Conservation (phyloP, 2,113 vertebrate genomes). For the Galbula dea region DNA sequence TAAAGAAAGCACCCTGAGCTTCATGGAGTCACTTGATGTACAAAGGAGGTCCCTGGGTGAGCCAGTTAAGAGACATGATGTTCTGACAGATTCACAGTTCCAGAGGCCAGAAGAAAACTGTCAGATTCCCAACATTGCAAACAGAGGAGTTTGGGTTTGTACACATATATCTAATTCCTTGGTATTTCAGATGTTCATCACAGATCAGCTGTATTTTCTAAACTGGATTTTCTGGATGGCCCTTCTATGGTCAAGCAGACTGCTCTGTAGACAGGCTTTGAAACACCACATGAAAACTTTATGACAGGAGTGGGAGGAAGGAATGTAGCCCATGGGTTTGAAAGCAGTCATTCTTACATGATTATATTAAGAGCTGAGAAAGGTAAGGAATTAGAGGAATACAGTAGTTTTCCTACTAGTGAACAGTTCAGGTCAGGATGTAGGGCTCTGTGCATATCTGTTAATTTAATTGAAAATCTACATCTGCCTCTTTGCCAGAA, state of each 20-base stretch:
- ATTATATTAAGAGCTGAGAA: background rate
- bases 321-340: background rate
- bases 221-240: background rate
- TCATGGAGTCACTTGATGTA: background rate
- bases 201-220: background rate
- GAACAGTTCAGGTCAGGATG: background rate
- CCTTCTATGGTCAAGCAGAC: background rate
- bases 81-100: background rate
- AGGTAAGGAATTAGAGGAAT: background rate
- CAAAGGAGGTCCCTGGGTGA: background rate
- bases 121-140: background rate
- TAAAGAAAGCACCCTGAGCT: background rate
- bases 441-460: background rate
- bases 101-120: background rate
- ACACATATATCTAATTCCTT: background rate
- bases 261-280: background rate
- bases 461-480: constrained; percentile 11
- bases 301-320: background rate
- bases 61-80: background rate
- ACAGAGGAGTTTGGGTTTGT: background rate
- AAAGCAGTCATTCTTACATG: background rate
- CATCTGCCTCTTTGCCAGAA: background rate
- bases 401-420: background rate
- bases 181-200: background rate
- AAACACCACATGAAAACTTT: background rate